Evolutionary conservation across 2,888 invertebrate genomes (phyloP).

Genomic region (Drosophila fungiperda): DNA sequence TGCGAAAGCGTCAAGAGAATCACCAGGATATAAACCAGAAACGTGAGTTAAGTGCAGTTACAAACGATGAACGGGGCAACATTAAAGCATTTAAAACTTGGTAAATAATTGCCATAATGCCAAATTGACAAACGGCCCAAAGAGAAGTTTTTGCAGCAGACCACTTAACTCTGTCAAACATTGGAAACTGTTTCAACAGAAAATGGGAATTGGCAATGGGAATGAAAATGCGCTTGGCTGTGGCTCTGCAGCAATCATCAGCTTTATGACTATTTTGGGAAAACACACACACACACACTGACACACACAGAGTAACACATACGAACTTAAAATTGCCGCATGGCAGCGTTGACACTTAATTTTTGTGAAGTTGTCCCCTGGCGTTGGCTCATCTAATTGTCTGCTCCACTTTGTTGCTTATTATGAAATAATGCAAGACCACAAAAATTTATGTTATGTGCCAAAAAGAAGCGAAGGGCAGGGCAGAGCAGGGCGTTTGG

Average conservation of each 20-base stretch:
- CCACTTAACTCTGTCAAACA: conserved; percentile 33
- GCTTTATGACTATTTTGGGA: conserved; percentile 72
- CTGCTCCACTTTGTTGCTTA: conserved; percentile 61
- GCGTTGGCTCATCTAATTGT: conserved; percentile 61
- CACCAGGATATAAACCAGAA: conserved; percentile 21
- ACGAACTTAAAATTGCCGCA: conserved; percentile 20
- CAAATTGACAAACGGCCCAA: conserved; percentile 23
- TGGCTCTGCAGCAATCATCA: conserved; percentile 29
- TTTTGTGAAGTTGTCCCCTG: conserved; percentile 68
- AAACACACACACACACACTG: conserved; percentile 10
- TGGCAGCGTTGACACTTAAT: conserved; percentile 65
- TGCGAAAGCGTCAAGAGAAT: conserved; percentile 42
- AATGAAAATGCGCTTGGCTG: conserved; percentile 38
- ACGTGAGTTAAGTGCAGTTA: conserved; percentile 36
- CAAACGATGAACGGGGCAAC: conserved; percentile 25
- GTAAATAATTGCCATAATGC: conserved; percentile 61
- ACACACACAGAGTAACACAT: conserved; percentile 4
- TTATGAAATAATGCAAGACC: conserved; percentile 67
- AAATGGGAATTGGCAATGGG: conserved; percentile 2
- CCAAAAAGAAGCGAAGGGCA: background rate
- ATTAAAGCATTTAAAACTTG: conserved; percentile 60
- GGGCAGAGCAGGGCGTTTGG: background rate
- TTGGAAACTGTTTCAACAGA: conserved; percentile 61
- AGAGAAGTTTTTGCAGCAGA: conserved; percentile 4
- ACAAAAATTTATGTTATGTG: conserved; percentile 58